phyloP scores from a whole-genome alignment of 2,888 invertebrate species.

The Cantharis lateralis region DNA sequence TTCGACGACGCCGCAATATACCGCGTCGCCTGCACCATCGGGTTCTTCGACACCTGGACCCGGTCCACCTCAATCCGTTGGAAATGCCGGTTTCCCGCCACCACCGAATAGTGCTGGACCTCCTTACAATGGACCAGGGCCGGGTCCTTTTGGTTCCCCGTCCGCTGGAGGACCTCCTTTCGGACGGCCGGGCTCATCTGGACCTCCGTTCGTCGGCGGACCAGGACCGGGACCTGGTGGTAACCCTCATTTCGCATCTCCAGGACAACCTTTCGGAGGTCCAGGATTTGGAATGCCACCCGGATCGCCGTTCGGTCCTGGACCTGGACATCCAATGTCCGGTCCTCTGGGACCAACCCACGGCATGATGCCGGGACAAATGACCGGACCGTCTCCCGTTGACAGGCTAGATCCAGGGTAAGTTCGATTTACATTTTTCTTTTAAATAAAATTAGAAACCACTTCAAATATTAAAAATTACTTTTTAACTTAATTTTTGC shows the following conservation, averaged over 20 bases:
- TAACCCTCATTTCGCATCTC: conserved; percentile 69
- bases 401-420: conserved; percentile 79
- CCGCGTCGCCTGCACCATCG: conserved; percentile 83
- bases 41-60: conserved; percentile 83
- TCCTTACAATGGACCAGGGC: conserved; percentile 71
- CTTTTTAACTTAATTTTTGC: not conserved
- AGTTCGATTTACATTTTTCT: conserved; percentile 50
- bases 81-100: conserved; percentile 60
- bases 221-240: conserved; percentile 70
- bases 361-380: conserved; percentile 63
- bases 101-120: conserved; percentile 67
- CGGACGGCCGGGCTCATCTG: conserved; percentile 68
- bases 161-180: conserved; percentile 67
- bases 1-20: conserved; percentile 81
- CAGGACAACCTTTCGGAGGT: conserved; percentile 65
- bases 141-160: conserved; percentile 70
- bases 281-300: conserved; percentile 74
- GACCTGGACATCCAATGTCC: conserved; percentile 64
- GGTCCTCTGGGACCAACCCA: conserved; percentile 68
- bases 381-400: conserved; percentile 77
- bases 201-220: conserved; percentile 69
- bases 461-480: not conserved
- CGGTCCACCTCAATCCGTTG: conserved; percentile 59
- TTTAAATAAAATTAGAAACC: not conserved
- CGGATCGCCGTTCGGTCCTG: conserved; percentile 72